Base-by-base conservation (phyloP, 2,797 vertebrate genomes). In the Lepidocolaptes lacrymiger region DNA sequence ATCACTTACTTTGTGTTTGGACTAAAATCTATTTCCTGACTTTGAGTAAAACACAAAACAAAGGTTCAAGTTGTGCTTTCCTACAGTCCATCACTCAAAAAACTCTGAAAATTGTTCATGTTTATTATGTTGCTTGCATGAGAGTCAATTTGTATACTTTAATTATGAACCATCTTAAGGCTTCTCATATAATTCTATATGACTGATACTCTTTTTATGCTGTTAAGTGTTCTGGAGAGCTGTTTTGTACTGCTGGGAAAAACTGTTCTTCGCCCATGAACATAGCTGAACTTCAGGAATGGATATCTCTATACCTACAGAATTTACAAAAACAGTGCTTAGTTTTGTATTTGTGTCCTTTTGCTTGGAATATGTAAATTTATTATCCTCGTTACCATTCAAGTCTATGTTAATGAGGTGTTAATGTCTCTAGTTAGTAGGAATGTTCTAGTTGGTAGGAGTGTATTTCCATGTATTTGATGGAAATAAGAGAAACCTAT, bases 291-390 rank as follows among this genome's bases (percentile, higher is more conserved):
- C 22, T 85, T 91, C 56, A 85, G 51, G 28, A 84, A 34, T 54
- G 24, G 44, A 26, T 79, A 58, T 69, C 30, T 30, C 39, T 62
- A 46, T 62, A 66, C 28, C 46, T 83, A n/a, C 1, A 52, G 34
- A 82, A 9, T 61, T 74, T 63, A n/a, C 54, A 81, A 72, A 89
- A 89, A 13, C 14, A 18, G 24, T 54, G 69, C 19, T 34, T 62
- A 72, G 5, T 51, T 85, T 83, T 78, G 15, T 3, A 30, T 72
- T 84, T 88, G 6, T 49, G 36, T 56, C 30, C 59, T 79, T 71
- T 93, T 86, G 37, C 27, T 66, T 85, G 39, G 54, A 91, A 95
- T 81, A 87, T 86, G 19, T 66, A 83, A 92, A 94, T 95, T 84
- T 39, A 32, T 72, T 89, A 26, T 81, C 83, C 68, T 91, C 55